These are phyloP conservation scores for Drosophila rubida DNA, from an alignment of 2,888 invertebrate species.

Conservation along the genomic window DNA sequence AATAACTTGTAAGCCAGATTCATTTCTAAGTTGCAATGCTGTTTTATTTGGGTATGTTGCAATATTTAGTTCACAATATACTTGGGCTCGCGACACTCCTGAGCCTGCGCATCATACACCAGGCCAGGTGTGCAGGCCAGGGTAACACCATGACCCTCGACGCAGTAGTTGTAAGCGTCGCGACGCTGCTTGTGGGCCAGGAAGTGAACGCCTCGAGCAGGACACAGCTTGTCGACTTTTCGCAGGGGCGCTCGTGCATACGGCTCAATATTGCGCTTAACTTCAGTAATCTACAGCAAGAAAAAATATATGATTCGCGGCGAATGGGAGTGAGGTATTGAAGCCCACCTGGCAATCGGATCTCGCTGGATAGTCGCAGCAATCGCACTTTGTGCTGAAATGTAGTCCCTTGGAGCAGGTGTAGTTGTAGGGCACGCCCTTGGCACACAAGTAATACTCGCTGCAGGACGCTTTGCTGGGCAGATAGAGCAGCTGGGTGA, in stretches of 20 bases:
- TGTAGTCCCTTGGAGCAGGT: conserved; percentile 71
- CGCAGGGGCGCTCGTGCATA: conserved; percentile 62
- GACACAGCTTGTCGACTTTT: conserved; percentile 71
- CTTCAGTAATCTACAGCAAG: conserved; percentile 56
- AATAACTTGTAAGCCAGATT: too few relatives aligned
- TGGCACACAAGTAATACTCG: conserved; percentile 78
- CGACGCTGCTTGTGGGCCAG: conserved; percentile 59
- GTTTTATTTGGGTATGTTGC: not conserved
- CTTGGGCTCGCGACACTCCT: conserved; percentile 75
- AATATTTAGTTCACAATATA: conserved; percentile 33
- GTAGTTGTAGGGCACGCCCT: conserved; percentile 60
- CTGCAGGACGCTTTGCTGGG: conserved; percentile 74
- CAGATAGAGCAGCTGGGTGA: conserved; percentile 68
- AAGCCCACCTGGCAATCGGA: conserved; percentile 73
- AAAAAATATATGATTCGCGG: not conserved
- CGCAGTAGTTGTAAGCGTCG: conserved; percentile 78
- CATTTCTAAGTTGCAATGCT: too few relatives aligned
- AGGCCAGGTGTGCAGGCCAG: conserved; percentile 82
- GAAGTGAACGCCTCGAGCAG: conserved; percentile 72
- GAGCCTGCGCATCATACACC: conserved; percentile 66
- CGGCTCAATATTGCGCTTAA: conserved; percentile 63
- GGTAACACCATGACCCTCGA: conserved; percentile 78
- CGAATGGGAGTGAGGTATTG: not conserved
- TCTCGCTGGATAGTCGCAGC: conserved; percentile 73
- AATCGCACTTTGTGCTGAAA: conserved; percentile 70